These are phyloP conservation scores for Amblyornis subalaris DNA, from an alignment of 2,113 vertebrate genomes.

Conservation along the genomic window DNA sequence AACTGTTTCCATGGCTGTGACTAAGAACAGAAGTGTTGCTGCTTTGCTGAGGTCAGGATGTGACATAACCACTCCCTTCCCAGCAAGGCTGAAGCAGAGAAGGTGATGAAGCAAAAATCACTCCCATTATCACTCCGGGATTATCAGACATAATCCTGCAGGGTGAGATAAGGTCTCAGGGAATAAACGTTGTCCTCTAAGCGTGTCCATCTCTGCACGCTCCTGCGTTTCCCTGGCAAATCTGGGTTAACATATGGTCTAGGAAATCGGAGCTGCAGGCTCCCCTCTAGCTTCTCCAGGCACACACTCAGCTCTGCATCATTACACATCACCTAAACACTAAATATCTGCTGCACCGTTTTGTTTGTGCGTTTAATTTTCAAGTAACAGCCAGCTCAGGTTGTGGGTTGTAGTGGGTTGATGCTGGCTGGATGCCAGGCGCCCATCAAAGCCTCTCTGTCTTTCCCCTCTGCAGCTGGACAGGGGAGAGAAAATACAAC, in stretches of 20 bases:
- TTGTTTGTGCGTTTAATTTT: neutral
- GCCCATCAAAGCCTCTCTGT: neutral
- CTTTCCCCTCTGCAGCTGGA: neutral
- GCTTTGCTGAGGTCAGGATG: neutral
- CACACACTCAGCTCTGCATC: neutral
- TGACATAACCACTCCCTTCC: neutral
- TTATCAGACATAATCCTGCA: neutral
- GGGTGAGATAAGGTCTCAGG: neutral
- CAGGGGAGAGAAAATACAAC: neutral
- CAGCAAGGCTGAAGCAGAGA: neutral
- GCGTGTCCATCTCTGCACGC: neutral
- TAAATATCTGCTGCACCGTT: neutral
- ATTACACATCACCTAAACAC: neutral
- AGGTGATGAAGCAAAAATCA: constrained; percentile 21
- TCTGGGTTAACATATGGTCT: neutral
- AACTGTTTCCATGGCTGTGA: neutral
- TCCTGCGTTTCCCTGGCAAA: neutral
- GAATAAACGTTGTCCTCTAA: neutral
- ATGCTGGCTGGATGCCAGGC: neutral
- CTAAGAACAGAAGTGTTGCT: neutral
- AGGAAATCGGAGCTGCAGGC: neutral
- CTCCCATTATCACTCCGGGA: neutral
- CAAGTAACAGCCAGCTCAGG: neutral
- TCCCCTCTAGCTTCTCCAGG: neutral
- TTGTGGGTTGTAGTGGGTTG: neutral